Evolutionary conservation across 2,888 invertebrate species (phyloP), one percentile per base, ranked within the genome.

Genomic region (Metopia argyrocephala): DNA sequence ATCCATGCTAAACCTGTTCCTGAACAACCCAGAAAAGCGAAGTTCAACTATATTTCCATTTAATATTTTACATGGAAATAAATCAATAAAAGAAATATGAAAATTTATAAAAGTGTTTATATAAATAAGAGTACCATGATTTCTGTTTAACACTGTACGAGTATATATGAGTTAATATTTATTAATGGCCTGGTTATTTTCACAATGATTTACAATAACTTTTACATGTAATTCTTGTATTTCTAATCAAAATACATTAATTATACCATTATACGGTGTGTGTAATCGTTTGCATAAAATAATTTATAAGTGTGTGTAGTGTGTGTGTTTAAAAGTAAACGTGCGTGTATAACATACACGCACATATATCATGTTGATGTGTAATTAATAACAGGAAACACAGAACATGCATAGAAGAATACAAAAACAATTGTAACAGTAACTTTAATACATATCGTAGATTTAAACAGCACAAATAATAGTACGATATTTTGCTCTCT

Each of bases 231-330:
- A 15, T 15, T 56, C 3, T 48, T 69, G 50, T 23, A 57, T 50
- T 68, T 64, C 50, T 74, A 74, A 65, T 59, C 61, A 59, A 59
- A 59, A 57, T 50, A 57, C 74, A 74, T 69, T 69, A 74, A 74
- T 74, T 65, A 64, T 45, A 56, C 31, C 15, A 54, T 7, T 28
- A 18, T 20, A 21, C 28, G n/a, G 31, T n/a, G n/a, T 38, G 38
- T 38, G 38, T 38, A 1, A 38, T 38, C 38, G 15, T 38, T 38
- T 38, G 38, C 38, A 38, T 38, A 15, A 38, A 38, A 12, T 38
- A 15, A 12, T 38, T 2, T 38, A 38, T 38, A 12, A 12, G 15
- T 12, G 4, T 38, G 15, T 12, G 38, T 9, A 38, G 15, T n/a
- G n/a, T n/a, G 15, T 12, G 4, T 38, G 15, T 12, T 9, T 9